These are phyloP conservation scores for Acrossocheilus fasciatus DNA, from an alignment of 2,797 vertebrate species.

Conservation along the genomic window DNA sequence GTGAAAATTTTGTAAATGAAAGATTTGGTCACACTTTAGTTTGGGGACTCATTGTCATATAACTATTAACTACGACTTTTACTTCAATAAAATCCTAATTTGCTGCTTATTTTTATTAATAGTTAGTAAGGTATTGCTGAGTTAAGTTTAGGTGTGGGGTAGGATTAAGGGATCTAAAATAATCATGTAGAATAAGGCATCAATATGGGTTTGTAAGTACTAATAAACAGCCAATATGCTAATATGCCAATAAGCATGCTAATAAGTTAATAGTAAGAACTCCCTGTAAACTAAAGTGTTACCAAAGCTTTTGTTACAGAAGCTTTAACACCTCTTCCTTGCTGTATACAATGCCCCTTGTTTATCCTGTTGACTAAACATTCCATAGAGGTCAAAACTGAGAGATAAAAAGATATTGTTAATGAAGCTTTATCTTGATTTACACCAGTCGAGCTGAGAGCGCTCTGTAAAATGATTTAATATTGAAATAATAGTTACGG, in stretches of 20 bases:
- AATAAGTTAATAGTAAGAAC: background rate
- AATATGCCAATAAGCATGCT: background rate
- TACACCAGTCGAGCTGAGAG: background rate
- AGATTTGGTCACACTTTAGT: background rate
- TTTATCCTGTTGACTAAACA: conserved; percentile 6
- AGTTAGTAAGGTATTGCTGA: background rate
- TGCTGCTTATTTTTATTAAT: background rate
- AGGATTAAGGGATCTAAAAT: background rate
- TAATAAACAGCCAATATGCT: background rate
- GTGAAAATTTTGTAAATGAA: background rate
- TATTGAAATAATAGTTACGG: background rate
- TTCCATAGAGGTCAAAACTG: conserved; percentile 18
- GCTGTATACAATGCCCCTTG: conserved; percentile 13
- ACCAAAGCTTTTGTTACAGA: conserved; percentile 1
- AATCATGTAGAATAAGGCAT: background rate
- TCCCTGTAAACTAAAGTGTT: background rate
- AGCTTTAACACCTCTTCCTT: background rate
- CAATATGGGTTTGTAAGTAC: background rate
- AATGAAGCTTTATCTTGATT: background rate
- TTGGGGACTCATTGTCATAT: background rate
- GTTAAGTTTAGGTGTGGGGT: background rate
- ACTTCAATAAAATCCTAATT: background rate
- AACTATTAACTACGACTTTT: background rate
- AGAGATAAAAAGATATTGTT: conserved; percentile 4
- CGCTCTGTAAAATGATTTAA: background rate